Base-by-base conservation (phyloP, 64 coral and sea anemone genomes). In the Montipora cactus region DNA sequence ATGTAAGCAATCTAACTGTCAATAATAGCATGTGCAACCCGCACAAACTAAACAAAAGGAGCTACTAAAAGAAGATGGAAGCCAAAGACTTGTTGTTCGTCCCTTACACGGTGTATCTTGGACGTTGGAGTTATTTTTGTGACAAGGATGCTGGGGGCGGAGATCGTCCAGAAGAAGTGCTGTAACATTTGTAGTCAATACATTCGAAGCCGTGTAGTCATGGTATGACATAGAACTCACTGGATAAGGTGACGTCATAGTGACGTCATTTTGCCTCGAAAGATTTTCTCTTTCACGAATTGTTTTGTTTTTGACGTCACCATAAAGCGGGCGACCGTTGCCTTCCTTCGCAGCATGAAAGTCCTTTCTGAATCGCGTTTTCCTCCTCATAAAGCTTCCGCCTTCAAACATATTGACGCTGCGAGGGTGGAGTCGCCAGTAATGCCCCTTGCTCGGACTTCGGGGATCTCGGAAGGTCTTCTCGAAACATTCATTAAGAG, bases 401-500 rank as follows among this genome's bases (percentile, higher is more conserved):
- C 92, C 95, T 48, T 99, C 92, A 68, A 99, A 99, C 98, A 99
- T 99, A 23, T 94, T 45, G 0, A 49, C 25, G 59, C 98, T 99
- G 67, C 87, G 64, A 1, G 92, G 88, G 67, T 99, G 98, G 8
- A 99, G 77, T 14, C 89, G 89, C 98, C 98, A 99, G 13, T 88
- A 77, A 22, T 93, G 91, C 2, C 98, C 98, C 58, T 96, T 99
- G 64, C 95, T 89, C 0, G 95, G 92, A 77, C 96, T 99, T 3
- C 64, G 81, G 12, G 92, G 89, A 62, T 99, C 95, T 66, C 98
- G 78, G 50, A 74, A 80, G 3, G 95, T 96, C 84, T 99, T 99
- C 44, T 92, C 70, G 75, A 99, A 99, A 69, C 98, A 99, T 66
- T 99, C 98, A 48, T 99, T 99, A 76, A 99, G 77, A 47, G 91